phyloP scores from a whole-genome alignment of 2,113 vertebrate species.

The Catagonus wagneri region DNA sequence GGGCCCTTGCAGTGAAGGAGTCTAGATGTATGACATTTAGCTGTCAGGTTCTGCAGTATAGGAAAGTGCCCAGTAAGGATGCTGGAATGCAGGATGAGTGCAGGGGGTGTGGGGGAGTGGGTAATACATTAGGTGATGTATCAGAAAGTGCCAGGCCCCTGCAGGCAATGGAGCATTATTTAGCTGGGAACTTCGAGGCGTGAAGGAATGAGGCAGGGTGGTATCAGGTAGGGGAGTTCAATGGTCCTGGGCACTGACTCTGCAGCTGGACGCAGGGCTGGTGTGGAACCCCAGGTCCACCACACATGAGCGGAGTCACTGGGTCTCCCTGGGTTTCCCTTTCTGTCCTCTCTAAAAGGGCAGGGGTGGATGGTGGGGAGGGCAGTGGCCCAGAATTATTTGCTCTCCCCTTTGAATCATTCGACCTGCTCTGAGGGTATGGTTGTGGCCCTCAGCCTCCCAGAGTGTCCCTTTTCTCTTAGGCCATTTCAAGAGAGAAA shows the following conservation, averaged over 20 bases:
- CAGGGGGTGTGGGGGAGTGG: rapidly evolving
- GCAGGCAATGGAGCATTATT: not conserved
- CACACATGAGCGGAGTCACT: not conserved
- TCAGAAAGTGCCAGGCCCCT: not conserved
- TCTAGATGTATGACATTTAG: not conserved
- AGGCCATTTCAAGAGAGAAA: not conserved
- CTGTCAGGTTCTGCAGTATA: not conserved
- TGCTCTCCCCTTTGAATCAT: not conserved
- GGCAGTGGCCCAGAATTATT: not conserved
- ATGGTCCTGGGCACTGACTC: rapidly evolving
- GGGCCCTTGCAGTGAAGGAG: not conserved
- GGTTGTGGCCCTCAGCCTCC: not conserved
- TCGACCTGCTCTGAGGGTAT: not conserved
- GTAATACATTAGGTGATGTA: not conserved
- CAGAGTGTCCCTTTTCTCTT: not conserved
- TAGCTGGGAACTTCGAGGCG: no score
- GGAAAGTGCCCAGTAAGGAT: not conserved
- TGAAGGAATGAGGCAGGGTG: not conserved
- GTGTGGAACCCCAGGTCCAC: not conserved
- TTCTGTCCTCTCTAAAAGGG: not conserved
- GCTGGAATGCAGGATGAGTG: not conserved
- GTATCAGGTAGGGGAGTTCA: no score
- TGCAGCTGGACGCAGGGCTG: not conserved
- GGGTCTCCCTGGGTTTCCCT: not conserved
- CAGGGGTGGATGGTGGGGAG: no score